Base-by-base conservation (phyloP, 2,888 invertebrate species). In the Ernsta delagoae region DNA sequence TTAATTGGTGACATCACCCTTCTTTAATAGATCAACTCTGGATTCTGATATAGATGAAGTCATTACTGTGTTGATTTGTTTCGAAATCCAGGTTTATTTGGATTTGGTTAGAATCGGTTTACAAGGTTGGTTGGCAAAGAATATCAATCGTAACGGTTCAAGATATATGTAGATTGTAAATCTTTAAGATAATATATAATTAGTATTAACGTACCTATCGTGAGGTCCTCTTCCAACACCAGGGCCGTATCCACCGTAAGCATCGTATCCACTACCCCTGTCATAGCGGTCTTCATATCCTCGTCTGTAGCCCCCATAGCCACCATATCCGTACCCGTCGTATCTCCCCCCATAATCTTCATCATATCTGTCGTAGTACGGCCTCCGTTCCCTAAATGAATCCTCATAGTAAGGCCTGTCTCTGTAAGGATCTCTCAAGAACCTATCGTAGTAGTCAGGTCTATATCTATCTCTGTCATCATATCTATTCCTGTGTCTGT, bases 401-500 rank as follows among this genome's bases (percentile, higher is more conserved):
- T 88, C 89, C 34, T 90, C 89, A 53, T 89, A 84, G 71, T 79
- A 79, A 4, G 78, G 83, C 59, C 85, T 77, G 57, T 87, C 88
- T 74, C 89, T 85, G 64, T 87, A 86, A 0, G 91, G 88, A 73
- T 92, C 92, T 73, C 90, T 83, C 53, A 91, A 71, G 71, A 90
- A 91, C 66, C 90, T 83, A 48, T 92, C 91, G 68, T 92, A 92
- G 63, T 92, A 89, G 72, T 92, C 91, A 8, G 88, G 88, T n/a
- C 88, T 83, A 69, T 92, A 91, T 72, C 88, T 85, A 56, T 92
- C 92, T 71, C 91, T 83, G 48, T 91, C 89, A 9, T 88, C 87
- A 63, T 89, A 78, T 73, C 88, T 78, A 57, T 86, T 82, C 72
- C 83, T 84, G 48, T 87, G 82, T 50, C 84, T 81, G 69, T 92